Base-by-base conservation (phyloP, 2,888 invertebrate genomes). In the Sisyra terminalis region DNA sequence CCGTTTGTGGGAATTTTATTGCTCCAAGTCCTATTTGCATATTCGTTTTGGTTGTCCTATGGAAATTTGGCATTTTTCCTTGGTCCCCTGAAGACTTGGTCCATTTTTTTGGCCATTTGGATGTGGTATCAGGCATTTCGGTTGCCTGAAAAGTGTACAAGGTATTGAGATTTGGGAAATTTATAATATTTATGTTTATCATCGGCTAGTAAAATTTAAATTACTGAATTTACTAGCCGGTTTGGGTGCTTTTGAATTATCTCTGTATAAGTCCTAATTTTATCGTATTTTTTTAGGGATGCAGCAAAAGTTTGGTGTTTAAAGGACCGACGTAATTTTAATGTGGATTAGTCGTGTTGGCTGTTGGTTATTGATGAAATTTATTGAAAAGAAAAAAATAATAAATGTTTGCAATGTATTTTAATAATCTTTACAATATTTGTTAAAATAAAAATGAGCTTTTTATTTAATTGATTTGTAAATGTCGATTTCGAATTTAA, bases 11-110 rank as follows among this genome's bases (percentile, higher is more conserved):
- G 71, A 44, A 58, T 79, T 44, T 56, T 78, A 45, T 59, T 66
- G 13, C 59, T 75, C 45, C 78, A 80, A 57, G 54, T 75, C 42
- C 55, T 75, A 44, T 67, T 79, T 59, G 75, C 77, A 1, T 83
- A 82, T 56, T 78, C 81, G 57, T 87, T 86, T 56, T 84, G 81
- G 75, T 56, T 80, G 50, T 82, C 83, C 11, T 87, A 88, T 62
- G 87, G 87, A 8, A 77, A 75, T 1, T 58, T 82, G 56, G 81
- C 87, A 1, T 73, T 83, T 46, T 49, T 86, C 42, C 63, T 87
- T 46, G 84, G 86, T 40, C 86, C 87, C 0, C 62, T 88, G 39
- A 67, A 86, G 50, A 82, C 84, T 1, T 88, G 87, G 81, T 81
- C 84, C 42, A 65, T 86, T 40, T 55, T 77, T 39, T 58, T 86